phyloP scores from a whole-genome alignment of 1,140 invertebrate species.

The Thaumetopoea pityocampa region DNA sequence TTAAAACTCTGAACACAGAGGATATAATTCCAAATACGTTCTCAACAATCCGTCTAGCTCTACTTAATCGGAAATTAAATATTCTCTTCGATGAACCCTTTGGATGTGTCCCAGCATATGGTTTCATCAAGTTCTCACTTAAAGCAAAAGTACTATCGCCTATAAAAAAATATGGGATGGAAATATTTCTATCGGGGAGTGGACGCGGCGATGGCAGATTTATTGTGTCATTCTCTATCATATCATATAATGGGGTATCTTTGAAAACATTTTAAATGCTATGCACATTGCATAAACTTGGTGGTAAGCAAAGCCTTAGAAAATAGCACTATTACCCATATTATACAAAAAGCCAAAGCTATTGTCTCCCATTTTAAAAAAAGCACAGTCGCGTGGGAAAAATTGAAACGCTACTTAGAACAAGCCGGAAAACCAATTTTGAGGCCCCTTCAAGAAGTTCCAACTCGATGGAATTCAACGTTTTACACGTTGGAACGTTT shows the following conservation, averaged over 20 bases:
- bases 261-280: conserved; percentile 3
- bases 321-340: conserved; percentile 1
- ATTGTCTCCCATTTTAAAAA: conserved; percentile 6
- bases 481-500: conserved; percentile 4
- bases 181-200: conserved; percentile 6
- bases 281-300: conserved; percentile 1
- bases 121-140: conserved; percentile 6
- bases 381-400: conserved; percentile 2
- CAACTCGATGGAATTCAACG: conserved; percentile 3
- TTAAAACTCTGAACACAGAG: conserved; percentile 1
- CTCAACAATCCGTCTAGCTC: conserved; percentile 8
- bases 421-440: background rate
- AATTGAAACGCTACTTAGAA: background rate
- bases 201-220: too few species aligned
- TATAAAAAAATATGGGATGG: conserved; percentile 11
- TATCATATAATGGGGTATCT: too few species aligned
- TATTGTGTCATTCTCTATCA: too few species aligned
- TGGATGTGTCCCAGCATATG: background rate
- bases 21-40: conserved; percentile 8
- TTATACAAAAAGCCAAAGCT: background rate
- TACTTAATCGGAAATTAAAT: conserved; percentile 9
- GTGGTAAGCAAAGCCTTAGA: conserved; percentile 3
- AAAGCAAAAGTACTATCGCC: conserved; percentile 11
- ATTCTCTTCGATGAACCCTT: conserved; percentile 4
- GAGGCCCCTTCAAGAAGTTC: conserved; percentile 3